Base-by-base conservation (phyloP, 2,888 invertebrate genomes). In the Caenorhabditis doughertyi region DNA sequence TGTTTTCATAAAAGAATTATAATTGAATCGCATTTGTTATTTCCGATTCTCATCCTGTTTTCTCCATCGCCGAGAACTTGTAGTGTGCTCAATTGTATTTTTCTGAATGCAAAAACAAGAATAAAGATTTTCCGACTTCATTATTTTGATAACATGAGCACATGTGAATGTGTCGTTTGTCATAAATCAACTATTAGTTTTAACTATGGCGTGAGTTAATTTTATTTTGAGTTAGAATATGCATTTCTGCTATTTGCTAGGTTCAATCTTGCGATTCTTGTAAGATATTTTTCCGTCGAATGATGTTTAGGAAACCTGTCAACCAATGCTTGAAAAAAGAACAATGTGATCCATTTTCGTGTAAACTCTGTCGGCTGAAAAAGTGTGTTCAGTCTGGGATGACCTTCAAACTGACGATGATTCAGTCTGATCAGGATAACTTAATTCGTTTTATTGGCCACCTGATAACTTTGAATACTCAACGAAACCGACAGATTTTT, bases 351-450 rank as follows among this genome's bases (percentile, higher is more conserved):
- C 16, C 58, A 0, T 39, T 5, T 4, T 16, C 58, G 13, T 64
- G 62, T 23, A 25, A 25, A 47, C 18, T 27, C 16, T 64, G 62
- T 47, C 62, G 62, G 18, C 25, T 64, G n/a, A 25, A 47, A 18
- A 44, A 47, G 18, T 64, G 62, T 29, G 39, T 64, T 13, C 23
- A 64, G 21, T 47, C 62, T 29, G 62, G 62, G 29, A 64, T 64
- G 62, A 44, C 1, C 18, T 64, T 44, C 29, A 44, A 64, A 27
- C n/a, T 29, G 2, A 23, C 21, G 7, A 9, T 23, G 23, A 58
- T 58, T 39, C 58, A 39, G 23, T 58, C 58, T 0, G 39, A 58
- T 58, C 23, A 23, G 9, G 62, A 64, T 0, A 18, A 16, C 3
- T 18, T 64, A 4, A 25, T 18, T 8, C 2, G 16, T 27, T 47